These are phyloP conservation scores for Allygus modestus DNA, from an alignment of 2,888 invertebrate species.

Conservation along the genomic window DNA sequence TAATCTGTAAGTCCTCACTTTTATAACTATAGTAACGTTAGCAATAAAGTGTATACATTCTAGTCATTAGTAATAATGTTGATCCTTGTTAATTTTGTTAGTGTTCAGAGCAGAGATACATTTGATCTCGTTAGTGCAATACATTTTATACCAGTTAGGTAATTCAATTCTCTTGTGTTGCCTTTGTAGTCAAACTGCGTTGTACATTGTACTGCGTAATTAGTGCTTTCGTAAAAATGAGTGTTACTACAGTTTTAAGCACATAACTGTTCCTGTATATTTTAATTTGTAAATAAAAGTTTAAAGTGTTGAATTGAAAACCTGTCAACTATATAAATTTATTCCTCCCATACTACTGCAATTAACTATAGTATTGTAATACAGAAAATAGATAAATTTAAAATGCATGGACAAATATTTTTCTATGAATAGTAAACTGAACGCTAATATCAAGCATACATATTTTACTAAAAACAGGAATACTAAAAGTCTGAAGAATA, in stretches of 20 bases:
- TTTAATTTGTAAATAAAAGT: slow-evolving; percentile 33
- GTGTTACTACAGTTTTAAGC: neutral
- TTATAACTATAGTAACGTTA: neutral
- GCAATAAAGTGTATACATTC: neutral
- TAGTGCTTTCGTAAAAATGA: slow-evolving; percentile 21
- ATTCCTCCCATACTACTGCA: too few relatives aligned
- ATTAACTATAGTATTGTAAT: too few relatives aligned
- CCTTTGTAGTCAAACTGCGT: neutral
- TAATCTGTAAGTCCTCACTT: too few relatives aligned
- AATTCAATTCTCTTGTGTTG: neutral
- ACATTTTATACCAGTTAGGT: neutral
- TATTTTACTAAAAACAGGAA: too few relatives aligned
- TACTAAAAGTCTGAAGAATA: too few relatives aligned
- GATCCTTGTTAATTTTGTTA: slow-evolving; percentile 2
- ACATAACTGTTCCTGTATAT: slow-evolving; percentile 27
- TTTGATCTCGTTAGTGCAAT: neutral
- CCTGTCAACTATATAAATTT: too few relatives aligned
- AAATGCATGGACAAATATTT: too few relatives aligned
- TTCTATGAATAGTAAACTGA: too few relatives aligned
- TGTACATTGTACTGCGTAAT: neutral
- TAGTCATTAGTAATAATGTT: slow-evolving; percentile 1
- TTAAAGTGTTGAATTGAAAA: neutral
- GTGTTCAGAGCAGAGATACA: neutral
- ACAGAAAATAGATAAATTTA: too few relatives aligned
- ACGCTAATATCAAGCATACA: too few relatives aligned